Evolutionary conservation across 2,797 vertebrate genomes (phyloP).

Genomic region (Argentina silus): DNA sequence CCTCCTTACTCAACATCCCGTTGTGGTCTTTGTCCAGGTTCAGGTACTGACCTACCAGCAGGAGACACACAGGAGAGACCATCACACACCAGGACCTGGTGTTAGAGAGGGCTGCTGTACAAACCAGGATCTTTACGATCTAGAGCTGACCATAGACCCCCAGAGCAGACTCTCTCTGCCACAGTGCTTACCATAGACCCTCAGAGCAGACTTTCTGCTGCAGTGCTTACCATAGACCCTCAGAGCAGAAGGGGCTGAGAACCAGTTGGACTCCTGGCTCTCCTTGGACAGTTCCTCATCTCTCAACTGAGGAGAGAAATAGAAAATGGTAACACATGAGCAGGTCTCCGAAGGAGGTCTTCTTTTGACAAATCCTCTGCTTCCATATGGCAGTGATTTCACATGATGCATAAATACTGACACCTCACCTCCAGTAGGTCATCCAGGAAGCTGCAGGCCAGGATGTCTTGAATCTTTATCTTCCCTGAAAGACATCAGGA

Average conservation of each 20-base stretch:
- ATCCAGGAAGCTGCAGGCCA: constrained; percentile 98
- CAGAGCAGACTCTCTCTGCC: too few relatives aligned
- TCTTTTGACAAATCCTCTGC: not conserved
- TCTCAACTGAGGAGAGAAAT: constrained; percentile 82
- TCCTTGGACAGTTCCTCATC: constrained; percentile 98
- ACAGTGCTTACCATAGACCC: too few relatives aligned
- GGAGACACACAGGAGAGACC: not conserved
- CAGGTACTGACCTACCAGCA: constrained; percentile 89
- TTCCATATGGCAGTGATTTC: too few relatives aligned
- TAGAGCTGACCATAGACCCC: too few relatives aligned
- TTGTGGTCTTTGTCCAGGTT: constrained; percentile 99
- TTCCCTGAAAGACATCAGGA: constrained; percentile 80
- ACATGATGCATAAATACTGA: too few relatives aligned
- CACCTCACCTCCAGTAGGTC: constrained; percentile 91
- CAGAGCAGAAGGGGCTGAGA: constrained; percentile 97
- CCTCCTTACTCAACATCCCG: constrained; percentile 99
- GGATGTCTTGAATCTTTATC: constrained; percentile 99
- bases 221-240: constrained; percentile 89
- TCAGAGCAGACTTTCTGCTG: too few relatives aligned
- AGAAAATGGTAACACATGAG: constrained; percentile 46
- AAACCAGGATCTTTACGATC: too few relatives aligned
- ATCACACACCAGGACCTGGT: not conserved
- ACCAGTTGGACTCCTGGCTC: constrained; percentile 99
- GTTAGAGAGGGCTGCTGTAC: too few relatives aligned
- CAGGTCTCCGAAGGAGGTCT: constrained; percentile 1